Base-by-base conservation (phyloP, 1,140 invertebrate genomes). In the Andricus grossulariae region DNA sequence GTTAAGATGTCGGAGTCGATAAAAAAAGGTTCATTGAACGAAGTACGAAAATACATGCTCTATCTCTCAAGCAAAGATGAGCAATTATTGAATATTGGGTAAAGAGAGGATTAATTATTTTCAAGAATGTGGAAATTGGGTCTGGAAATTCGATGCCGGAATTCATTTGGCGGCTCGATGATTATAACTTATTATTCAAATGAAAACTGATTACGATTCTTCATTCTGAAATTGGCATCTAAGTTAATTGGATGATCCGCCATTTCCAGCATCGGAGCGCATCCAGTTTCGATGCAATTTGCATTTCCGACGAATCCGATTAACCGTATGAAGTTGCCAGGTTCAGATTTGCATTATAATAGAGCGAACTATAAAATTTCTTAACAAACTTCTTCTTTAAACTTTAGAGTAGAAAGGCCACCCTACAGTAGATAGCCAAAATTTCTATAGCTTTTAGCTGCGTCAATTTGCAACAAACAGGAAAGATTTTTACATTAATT, bases 21-120 rank as follows among this genome's bases (percentile, higher is more conserved):
- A 32, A 39, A 66, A 25, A 66, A 39, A 66, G 60, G 60, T 66
- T 66, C 39, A 66, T 66, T 66, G 32, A 66, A 66, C 60, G 60
- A 66, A 16, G 32, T 45, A 45, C 39, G 39, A 60, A 66, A 66
- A 66, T 66, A 25, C 52, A 19, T 18, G 16, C n/a, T 54, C 39
- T 45, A 1, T 11, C 2, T 45, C 39, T 54, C 6, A 32, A 66
- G 57, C 15, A 32, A 21, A 66, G 18, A 19, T 11, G 52, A 55
- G 8, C 19, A 11, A 19, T 55, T 18, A 19, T 55, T 55, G 12
- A 21, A n/a, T n/a, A n/a, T n/a, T n/a, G n/a, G n/a, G n/a, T n/a
- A n/a, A n/a, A 55, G 12, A 55, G n/a, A 18, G 11, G 7, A 18
- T 55, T 55, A 55, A 55, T 55, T 55, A 55, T 18, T 55, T 55